A percentile compares a stretch with the other conserved stretches of the same genome.
phyloP scores from a whole-genome alignment of 2,113 vertebrate species.

The Cavia porcellus region DNA sequence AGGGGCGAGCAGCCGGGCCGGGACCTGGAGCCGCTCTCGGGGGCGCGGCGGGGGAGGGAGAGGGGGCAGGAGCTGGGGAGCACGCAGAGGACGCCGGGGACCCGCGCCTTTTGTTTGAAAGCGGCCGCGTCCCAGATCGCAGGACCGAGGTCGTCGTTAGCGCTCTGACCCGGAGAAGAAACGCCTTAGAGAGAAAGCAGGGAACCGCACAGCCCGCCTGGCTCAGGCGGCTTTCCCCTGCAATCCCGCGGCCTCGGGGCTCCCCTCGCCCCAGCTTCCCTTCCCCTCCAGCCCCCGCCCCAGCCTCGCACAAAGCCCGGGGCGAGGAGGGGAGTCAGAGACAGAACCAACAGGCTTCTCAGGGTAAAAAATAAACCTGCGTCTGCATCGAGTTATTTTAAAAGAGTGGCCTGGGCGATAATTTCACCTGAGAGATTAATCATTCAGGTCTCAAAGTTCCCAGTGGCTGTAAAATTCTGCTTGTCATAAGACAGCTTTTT shows the following conservation, averaged over 20 bases:
- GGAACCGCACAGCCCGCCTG: not conserved
- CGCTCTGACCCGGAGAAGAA: slow-evolving; percentile 38
- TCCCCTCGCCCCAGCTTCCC: not conserved
- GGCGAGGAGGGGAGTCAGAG: not conserved
- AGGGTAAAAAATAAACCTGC: not conserved
- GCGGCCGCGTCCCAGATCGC: slow-evolving; percentile 46
- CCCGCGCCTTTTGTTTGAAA: slow-evolving; percentile 67
- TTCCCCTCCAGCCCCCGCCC: not conserved
- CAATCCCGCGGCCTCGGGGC: not conserved
- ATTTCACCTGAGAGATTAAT: slow-evolving; percentile 58
- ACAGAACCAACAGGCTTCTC: slow-evolving; percentile 1
- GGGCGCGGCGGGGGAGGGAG: not conserved
- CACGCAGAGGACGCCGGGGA: not conserved
- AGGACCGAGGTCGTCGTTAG: slow-evolving; percentile 57
- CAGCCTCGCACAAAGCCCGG: not conserved
- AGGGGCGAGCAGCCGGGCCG: not conserved
- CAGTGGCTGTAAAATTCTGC: slow-evolving; percentile 75
- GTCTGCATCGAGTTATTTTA: slow-evolving; percentile 44
- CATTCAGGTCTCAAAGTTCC: slow-evolving; percentile 67
- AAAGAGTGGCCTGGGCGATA: slow-evolving; percentile 44
- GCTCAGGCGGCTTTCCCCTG: slow-evolving; percentile 39
- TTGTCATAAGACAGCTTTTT: slow-evolving; percentile 75
- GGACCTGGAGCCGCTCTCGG: not conserved
- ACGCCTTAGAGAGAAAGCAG: slow-evolving; percentile 17
- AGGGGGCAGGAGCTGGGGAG: not conserved